Evolutionary conservation across 1,140 invertebrate species (phyloP).

Genomic region (Aphidius ervi): DNA sequence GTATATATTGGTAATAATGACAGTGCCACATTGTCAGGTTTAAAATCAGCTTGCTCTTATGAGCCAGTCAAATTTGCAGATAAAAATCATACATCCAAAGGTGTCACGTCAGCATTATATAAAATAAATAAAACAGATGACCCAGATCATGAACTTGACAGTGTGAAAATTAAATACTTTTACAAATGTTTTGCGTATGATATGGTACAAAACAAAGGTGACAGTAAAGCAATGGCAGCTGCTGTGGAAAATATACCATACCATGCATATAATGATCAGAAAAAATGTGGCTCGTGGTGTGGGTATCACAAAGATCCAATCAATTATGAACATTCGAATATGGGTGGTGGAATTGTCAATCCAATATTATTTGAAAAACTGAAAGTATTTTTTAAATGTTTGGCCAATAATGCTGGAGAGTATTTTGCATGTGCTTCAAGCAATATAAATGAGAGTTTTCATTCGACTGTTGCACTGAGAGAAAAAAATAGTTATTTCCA

Average conservation of each 20-base stretch:
- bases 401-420: constrained; percentile 14
- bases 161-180: not conserved
- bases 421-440: constrained; percentile 22
- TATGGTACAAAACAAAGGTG: constrained; percentile 2
- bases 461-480: constrained; percentile 12
- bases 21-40: constrained; percentile 4
- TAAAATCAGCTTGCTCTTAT: not conserved
- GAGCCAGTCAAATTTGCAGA: constrained; percentile 8
- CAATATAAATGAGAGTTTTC: constrained; percentile 27
- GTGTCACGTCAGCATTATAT: constrained; percentile 5
- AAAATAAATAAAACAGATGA: not conserved
- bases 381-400: constrained; percentile 8
- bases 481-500: too few species aligned
- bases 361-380: not conserved
- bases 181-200: constrained; percentile 1
- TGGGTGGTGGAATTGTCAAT: constrained; percentile 7
- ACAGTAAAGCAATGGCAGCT: not conserved
- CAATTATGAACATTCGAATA: constrained; percentile 3
- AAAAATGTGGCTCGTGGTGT: constrained; percentile 6
- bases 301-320: constrained; percentile 4
- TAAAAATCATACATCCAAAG: constrained; percentile 10
- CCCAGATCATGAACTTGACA: not conserved
- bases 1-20: constrained; percentile 12
- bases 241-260: constrained; percentile 1
- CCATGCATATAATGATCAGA: constrained; percentile 5